Base-by-base conservation (phyloP, 2,113 vertebrate species). In the Nematolebias whitei region DNA sequence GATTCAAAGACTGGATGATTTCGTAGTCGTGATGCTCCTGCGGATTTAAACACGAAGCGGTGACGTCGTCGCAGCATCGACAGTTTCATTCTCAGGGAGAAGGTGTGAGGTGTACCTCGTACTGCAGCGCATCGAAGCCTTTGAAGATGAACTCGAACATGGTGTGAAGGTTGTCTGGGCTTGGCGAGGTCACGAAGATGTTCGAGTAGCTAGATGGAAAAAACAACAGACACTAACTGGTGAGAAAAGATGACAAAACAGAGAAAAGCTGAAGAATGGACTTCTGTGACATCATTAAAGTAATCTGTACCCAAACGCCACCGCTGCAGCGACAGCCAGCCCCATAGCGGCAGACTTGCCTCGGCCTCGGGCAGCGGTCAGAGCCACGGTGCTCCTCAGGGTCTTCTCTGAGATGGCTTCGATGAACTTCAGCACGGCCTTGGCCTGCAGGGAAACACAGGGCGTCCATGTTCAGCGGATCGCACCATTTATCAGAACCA, bases 141-240 rank as follows among this genome's bases (percentile, higher is more conserved):
- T 99, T 99, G 86, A 99, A 99, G 53, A 99, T 91, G 83, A 99
- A 99, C 73, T 99, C 97, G 88, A 99, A 99, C 59, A 99, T 91
- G 5, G 98, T 99, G 74, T 97, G 95, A 44, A 99, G 94, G 83
- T 99, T 99, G 88, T 99, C 98, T 0, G 98, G 98, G 76, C 96
- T 99, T 3, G 98, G 98, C 7, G 98, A 99, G 0, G 98, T 99
- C 39, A 99, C 95, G 72, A 99, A 99, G 76, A 99, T 95, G 53
- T 99, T 99, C 86, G 98, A 99, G 83, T 99, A 99, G 41, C 96
- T 99, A 29, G 78, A 19, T 22, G 60, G 40, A 19, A 38, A 49
- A n/a, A n/a, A 26, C 32, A 62, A 20, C 77, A 52, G 1, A 5
- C 83, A 15, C 77, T 55, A 10, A 47, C 2, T 11, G n/a, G 1